These are phyloP conservation scores for Cinara cedri DNA, from an alignment of 2,888 invertebrate genomes.

Conservation along the genomic window DNA sequence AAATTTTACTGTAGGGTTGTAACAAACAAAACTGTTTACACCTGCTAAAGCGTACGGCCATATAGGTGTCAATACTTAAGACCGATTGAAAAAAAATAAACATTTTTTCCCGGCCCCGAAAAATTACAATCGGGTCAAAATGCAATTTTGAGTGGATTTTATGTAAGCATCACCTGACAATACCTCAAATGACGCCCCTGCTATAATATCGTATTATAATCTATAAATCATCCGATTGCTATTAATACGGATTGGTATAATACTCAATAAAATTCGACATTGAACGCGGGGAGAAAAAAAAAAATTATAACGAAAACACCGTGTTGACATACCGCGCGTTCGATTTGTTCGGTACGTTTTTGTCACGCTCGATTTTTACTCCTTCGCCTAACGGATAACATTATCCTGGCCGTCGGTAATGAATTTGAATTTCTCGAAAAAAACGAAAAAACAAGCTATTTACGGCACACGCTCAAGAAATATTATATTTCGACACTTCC, in stretches of 20 bases:
- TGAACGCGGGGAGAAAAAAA: too few species aligned
- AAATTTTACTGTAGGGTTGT: too few species aligned
- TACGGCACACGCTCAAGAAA: not conserved
- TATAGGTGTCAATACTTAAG: too few species aligned
- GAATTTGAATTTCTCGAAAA: not conserved
- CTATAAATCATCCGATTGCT: slow-evolving; percentile 9
- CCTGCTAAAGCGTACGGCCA: too few species aligned
- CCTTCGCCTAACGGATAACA: not conserved
- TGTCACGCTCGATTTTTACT: not conserved
- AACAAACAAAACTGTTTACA: too few species aligned
- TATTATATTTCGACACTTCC: slow-evolving; percentile 18
- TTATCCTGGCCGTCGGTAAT: too few species aligned
- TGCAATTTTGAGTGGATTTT: too few species aligned
- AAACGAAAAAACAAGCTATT: slow-evolving; percentile 2
- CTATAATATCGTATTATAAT: not conserved
- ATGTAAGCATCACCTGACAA: too few species aligned
- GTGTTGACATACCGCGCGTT: not conserved
- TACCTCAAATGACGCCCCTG: too few species aligned
- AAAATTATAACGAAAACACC: not conserved
- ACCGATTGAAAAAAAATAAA: too few species aligned
- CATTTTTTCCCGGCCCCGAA: too few species aligned
- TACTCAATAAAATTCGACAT: not conserved
- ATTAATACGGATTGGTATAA: not conserved
- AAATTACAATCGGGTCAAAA: too few species aligned
- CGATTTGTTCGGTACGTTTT: not conserved